Percentiles rank a stretch among this genome's conserved stretches.
Conservation (phyloP, 1,140 invertebrate species). For the Meloidogyne floridensis region DNA sequence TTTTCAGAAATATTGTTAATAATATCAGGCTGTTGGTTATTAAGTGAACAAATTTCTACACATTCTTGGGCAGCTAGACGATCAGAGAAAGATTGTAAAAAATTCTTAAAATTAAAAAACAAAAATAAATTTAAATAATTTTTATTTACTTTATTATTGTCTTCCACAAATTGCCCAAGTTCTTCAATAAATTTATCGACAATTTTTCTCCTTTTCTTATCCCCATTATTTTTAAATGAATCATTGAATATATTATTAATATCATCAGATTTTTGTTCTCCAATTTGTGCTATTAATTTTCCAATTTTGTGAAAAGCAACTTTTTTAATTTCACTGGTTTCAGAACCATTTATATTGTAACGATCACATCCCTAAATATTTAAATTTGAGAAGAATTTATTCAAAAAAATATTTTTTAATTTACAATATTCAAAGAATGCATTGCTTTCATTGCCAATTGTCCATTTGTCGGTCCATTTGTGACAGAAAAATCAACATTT, state of each 20-base stretch:
- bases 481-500: neutral
- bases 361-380: conserved; percentile 28
- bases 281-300: conserved; percentile 25
- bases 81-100: conserved; percentile 2
- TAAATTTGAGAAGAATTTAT: conserved; percentile 3
- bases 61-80: conserved; percentile 13
- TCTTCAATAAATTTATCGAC: conserved; percentile 22
- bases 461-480: neutral
- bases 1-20: neutral
- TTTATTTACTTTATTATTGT: conserved; percentile 5
- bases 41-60: conserved; percentile 11
- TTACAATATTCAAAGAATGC: conserved; percentile 24
- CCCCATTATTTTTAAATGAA: neutral
- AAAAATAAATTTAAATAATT: neutral
- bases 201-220: conserved; percentile 4
- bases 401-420: neutral
- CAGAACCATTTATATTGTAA: conserved; percentile 29
- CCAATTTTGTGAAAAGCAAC: conserved; percentile 33
- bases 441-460: conserved; percentile 28
- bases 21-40: neutral
- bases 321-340: conserved; percentile 27
- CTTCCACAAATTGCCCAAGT: conserved; percentile 26
- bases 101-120: conserved; percentile 18
- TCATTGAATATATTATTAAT: conserved; percentile 16
- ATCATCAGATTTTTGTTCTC: neutral